These are phyloP conservation scores for Pyrgilauda ruficollis DNA, from an alignment of 2,113 vertebrate genomes.

Conservation along the genomic window DNA sequence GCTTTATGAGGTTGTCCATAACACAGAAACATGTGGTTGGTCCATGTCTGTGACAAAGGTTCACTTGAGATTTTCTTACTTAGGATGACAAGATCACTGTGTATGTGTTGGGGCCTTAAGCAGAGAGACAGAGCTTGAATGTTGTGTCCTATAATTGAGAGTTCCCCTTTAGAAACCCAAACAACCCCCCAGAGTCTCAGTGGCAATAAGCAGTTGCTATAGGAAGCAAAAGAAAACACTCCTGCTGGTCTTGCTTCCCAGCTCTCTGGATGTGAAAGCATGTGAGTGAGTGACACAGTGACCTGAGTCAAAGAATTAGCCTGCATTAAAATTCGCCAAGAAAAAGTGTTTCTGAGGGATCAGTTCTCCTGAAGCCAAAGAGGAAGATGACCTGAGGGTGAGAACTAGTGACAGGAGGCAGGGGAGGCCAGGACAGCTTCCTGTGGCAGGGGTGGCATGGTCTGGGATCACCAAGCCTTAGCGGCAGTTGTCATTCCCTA, in stretches of 20 bases:
- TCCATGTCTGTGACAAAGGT: background rate
- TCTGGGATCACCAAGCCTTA: background rate
- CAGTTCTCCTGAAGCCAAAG: background rate
- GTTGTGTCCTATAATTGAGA: background rate
- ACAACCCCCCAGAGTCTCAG: background rate
- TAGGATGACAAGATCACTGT: background rate
- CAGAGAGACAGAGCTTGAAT: background rate
- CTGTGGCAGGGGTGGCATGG: background rate
- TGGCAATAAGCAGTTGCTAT: background rate
- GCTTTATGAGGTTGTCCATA: background rate
- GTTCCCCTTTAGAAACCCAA: background rate
- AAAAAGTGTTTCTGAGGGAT: background rate
- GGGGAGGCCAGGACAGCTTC: background rate
- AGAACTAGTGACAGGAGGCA: background rate
- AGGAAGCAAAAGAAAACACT: background rate
- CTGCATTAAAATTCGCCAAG: background rate
- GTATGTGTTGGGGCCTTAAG: background rate
- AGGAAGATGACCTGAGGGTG: background rate
- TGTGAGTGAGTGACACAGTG: background rate
- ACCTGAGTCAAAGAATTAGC: background rate
- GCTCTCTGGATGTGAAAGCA: background rate
- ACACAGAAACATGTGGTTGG: rapidly evolving
- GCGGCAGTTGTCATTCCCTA: background rate
- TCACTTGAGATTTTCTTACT: background rate
- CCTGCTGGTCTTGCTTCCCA: background rate